Conservation (phyloP, 2,113 vertebrate genomes). For the Camelus bactrianus region DNA sequence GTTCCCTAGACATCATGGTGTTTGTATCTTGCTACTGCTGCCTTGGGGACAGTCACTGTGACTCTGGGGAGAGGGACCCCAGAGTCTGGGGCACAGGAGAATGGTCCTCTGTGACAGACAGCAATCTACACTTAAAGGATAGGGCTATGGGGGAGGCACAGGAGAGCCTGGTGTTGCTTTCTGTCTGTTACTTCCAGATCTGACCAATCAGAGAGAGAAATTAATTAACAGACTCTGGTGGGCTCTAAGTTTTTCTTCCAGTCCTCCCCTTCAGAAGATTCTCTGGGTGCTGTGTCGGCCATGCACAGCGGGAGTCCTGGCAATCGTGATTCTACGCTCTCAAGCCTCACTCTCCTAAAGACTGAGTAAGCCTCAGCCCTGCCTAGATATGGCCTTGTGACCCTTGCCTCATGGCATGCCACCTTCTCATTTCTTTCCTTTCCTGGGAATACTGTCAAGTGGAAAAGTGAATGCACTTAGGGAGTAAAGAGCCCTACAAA, state of each 20-base stretch:
- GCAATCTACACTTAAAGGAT: neutral
- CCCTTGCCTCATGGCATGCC: neutral
- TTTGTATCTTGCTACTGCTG: neutral
- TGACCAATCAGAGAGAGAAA: neutral
- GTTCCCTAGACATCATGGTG: neutral
- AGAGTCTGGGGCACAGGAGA: neutral
- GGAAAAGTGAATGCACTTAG: neutral
- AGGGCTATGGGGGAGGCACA: neutral
- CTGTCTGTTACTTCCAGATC: neutral
- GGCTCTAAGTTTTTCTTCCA: neutral
- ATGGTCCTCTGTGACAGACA: neutral
- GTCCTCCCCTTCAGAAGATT: neutral
- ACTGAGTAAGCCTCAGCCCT: neutral
- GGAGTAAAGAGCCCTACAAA: neutral
- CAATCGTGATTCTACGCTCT: neutral
- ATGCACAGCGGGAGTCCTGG: accelerated
- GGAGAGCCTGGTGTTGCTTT: neutral
- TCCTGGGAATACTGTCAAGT: neutral
- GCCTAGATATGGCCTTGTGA: neutral
- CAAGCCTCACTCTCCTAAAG: neutral
- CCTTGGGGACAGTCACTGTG: neutral
- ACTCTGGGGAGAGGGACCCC: neutral
- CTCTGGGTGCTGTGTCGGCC: neutral
- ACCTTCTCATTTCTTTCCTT: neutral
- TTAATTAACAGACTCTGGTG: too few relatives aligned